Conservation (phyloP, 2,888 invertebrate genomes). For the Scaptomyza parva region DNA sequence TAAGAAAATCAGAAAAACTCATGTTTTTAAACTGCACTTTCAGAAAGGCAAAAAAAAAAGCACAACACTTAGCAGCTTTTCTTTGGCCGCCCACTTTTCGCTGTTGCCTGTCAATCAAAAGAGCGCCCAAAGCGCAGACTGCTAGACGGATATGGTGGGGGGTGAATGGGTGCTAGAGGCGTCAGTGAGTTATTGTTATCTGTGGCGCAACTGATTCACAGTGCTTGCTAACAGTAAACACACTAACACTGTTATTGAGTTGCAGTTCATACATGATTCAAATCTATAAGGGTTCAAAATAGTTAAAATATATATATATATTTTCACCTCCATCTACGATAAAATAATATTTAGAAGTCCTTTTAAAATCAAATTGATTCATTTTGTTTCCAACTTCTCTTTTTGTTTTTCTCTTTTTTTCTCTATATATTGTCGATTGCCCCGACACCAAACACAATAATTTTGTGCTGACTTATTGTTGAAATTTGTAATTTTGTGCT, state of each 20-base stretch:
- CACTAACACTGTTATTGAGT: slow-evolving; percentile 1
- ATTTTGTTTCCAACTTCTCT: too few relatives aligned
- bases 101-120: slow-evolving; percentile 73
- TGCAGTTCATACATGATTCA: background rate
- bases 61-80: slow-evolving; percentile 63
- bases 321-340: background rate
- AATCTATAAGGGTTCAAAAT: background rate
- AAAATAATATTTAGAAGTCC: background rate
- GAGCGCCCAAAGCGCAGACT: slow-evolving; percentile 52
- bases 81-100: slow-evolving; percentile 52
- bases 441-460: slow-evolving; percentile 61
- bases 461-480: slow-evolving; percentile 78
- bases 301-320: background rate
- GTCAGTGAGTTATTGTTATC: slow-evolving; percentile 66
- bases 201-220: slow-evolving; percentile 33
- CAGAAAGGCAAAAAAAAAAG: slow-evolving; percentile 36
- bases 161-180: slow-evolving; percentile 15
- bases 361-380: background rate
- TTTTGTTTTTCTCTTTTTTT: too few relatives aligned
- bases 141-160: background rate
- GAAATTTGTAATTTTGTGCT: slow-evolving; percentile 76
- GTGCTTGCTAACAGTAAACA: slow-evolving; percentile 39
- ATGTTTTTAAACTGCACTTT: slow-evolving; percentile 43
- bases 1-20: slow-evolving; percentile 26
- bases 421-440: background rate